Conservation (phyloP, 2,888 invertebrate genomes). For the Macrophya annulata region DNA sequence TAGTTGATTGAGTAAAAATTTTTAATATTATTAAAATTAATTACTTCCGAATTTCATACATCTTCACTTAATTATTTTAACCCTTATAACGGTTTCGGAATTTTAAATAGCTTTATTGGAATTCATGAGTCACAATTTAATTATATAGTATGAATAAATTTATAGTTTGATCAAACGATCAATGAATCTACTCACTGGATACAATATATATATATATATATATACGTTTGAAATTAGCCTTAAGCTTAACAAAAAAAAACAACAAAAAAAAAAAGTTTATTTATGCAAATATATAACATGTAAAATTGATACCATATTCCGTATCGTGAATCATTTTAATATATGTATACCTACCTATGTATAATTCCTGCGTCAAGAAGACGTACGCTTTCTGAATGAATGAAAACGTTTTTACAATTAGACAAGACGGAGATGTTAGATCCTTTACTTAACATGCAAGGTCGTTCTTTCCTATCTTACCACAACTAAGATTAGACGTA, state of each 20-base stretch:
- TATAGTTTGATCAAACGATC: neutral
- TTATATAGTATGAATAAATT: neutral
- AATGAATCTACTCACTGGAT: neutral
- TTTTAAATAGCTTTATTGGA: too few relatives aligned
- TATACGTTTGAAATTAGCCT: neutral
- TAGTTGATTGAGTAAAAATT: too few relatives aligned
- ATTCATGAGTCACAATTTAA: too few relatives aligned
- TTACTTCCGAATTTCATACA: too few relatives aligned
- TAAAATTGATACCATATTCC: conserved; percentile 5
- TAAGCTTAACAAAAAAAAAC: neutral
- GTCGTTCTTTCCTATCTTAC: neutral
- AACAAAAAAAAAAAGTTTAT: neutral
- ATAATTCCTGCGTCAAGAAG: conserved; percentile 63
- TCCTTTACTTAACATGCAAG: neutral
- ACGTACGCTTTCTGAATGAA: conserved; percentile 67
- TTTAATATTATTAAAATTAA: too few relatives aligned
- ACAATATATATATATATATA: too few relatives aligned
- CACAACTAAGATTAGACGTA: neutral
- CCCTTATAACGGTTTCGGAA: too few relatives aligned
- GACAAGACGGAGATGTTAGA: neutral
- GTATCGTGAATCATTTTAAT: conserved; percentile 31
- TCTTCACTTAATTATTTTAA: too few relatives aligned
- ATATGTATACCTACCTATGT: too few relatives aligned
- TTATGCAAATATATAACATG: conserved; percentile 7
- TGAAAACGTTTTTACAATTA: conserved; percentile 58